Conservation (phyloP, 2,113 vertebrate genomes). For the Mormoops blainvillei region DNA sequence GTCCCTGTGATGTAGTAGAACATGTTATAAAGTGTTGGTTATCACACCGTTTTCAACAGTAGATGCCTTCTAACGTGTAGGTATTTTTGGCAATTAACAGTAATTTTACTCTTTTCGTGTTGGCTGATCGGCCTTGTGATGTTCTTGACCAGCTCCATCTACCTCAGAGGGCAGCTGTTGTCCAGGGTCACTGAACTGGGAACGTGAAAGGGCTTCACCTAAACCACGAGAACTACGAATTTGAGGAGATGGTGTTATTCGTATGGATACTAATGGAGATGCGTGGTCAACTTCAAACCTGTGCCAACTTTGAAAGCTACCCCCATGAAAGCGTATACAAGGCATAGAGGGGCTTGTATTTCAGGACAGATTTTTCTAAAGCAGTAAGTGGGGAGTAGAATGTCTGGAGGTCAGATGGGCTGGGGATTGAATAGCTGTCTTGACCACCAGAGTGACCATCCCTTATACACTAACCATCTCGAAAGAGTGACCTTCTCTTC, state of each 20-base stretch:
- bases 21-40: not conserved
- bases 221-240: not conserved
- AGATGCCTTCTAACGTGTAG: not conserved
- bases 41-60: not conserved
- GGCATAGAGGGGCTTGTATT: not conserved
- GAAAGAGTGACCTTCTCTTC: not conserved
- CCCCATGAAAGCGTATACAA: accelerated
- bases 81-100: not conserved
- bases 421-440: not conserved
- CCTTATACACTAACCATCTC: not conserved
- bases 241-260: not conserved
- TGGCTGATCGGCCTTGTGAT: not conserved
- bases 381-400: not conserved
- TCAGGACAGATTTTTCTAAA: not conserved
- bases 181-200: not conserved
- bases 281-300: not conserved
- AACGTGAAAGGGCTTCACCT: too few relatives aligned
- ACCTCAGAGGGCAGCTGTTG: not conserved
- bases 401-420: not conserved
- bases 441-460: not conserved
- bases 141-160: not conserved
- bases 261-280: not conserved
- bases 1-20: not conserved
- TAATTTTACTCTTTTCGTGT: not conserved
- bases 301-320: not conserved